Evolutionary conservation across 1,140 invertebrate species (phyloP).

Genomic region (Drosophila virilis): DNA sequence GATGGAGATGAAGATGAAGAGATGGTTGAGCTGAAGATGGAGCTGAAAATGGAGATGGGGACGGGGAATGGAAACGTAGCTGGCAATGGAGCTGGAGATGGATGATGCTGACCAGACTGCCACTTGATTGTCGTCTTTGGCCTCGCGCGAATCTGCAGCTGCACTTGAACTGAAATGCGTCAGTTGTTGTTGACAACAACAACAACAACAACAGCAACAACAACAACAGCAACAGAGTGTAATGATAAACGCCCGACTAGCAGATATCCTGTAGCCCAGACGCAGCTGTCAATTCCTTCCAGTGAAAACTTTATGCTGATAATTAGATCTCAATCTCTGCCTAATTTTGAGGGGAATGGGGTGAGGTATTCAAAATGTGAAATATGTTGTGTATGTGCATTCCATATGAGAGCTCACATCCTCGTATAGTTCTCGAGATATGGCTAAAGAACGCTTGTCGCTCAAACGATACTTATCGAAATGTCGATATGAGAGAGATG

Average conservation of each 20-base stretch:
- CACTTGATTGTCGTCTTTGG: conserved; percentile 50
- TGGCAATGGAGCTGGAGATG: conserved; percentile 14
- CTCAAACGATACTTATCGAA: background rate
- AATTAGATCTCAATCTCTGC: no score
- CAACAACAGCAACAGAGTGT: background rate
- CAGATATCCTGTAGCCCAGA: background rate
- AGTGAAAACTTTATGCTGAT: no score
- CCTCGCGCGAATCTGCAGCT: conserved; percentile 53
- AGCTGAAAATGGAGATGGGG: conserved; percentile 4
- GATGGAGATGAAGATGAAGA: conserved; percentile 42
- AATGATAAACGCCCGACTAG: background rate
- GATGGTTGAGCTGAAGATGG: conserved; percentile 22
- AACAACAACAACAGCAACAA: conserved; percentile 5
- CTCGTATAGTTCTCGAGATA: no score
- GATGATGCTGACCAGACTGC: conserved; percentile 33
- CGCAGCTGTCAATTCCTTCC: background rate
- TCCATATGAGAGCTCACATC: no score
- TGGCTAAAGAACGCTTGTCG: no score
- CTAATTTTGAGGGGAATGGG: no score
- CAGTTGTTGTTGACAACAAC: conserved; percentile 44
- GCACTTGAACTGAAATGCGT: conserved; percentile 82
- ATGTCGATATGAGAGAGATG: background rate
- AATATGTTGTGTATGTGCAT: no score
- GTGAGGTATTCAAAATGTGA: no score
- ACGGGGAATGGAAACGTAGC: background rate